Evolutionary conservation across 2,888 invertebrate species (phyloP).

Genomic region (Scelioninae gen. 1): DNA sequence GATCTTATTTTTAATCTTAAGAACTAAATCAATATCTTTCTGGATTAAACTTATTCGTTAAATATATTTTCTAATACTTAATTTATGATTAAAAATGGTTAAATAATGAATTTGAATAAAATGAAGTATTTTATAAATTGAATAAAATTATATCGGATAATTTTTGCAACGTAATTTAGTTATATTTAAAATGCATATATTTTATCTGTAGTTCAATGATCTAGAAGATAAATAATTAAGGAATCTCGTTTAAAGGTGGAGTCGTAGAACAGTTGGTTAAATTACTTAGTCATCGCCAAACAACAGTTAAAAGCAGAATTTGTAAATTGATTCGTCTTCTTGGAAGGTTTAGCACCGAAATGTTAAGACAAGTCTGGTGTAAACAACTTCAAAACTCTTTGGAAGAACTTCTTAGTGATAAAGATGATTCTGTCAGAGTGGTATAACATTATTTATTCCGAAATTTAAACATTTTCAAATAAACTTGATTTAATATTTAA

Average conservation of each 20-base stretch:
- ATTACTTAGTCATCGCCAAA: constrained; percentile 75
- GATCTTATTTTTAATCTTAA: too few species aligned
- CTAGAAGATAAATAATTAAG: neutral
- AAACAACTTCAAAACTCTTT: constrained; percentile 86
- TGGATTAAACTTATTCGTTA: too few species aligned
- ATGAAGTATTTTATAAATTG: neutral
- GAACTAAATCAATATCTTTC: too few species aligned
- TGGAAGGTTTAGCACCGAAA: constrained; percentile 88
- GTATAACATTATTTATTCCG: constrained; percentile 80
- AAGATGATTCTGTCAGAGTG: constrained; percentile 86
- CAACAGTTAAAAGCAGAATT: constrained; percentile 86
- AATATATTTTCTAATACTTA: too few species aligned
- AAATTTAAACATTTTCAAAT: neutral
- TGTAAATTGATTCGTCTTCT: constrained; percentile 90
- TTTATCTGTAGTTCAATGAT: too few species aligned
- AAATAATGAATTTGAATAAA: too few species aligned
- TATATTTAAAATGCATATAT: too few species aligned
- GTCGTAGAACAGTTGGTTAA: constrained; percentile 66
- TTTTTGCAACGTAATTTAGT: neutral
- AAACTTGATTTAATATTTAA: neutral
- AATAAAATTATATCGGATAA: too few species aligned
- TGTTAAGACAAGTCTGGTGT: constrained; percentile 88
- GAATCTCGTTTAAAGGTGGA: constrained; percentile 32
- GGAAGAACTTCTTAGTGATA: constrained; percentile 88
- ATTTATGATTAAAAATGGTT: too few species aligned